Base-by-base conservation (phyloP, 2,888 invertebrate genomes). In the Ashinkailepas kermadecensis region DNA sequence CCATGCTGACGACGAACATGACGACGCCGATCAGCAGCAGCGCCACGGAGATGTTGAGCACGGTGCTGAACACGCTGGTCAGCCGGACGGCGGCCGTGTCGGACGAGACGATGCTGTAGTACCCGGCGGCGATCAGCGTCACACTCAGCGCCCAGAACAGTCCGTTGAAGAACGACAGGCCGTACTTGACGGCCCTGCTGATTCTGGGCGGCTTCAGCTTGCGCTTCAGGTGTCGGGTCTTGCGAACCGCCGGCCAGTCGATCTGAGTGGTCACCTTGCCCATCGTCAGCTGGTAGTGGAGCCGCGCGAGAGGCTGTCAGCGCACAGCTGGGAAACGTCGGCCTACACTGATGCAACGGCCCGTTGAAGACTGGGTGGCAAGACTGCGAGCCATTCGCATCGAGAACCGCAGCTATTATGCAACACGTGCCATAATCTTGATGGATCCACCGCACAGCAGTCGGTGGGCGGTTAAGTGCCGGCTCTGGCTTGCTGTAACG, bases 1-100 rank as follows among this genome's bases (percentile, higher is more conserved):
- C 86, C 85, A 88, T 88, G 79, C 87, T 87, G 23, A 88, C 86
- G 67, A 87, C 80, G 84, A 88, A 88, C 39, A 88, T 86, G 58
- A 87, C 84, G 78, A 85, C 83, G 15, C 88, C 88, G 79, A 87
- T 84, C 21, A 87, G 86, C 78, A 88, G 86, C 65, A 88, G 85
- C 39, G 87, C 85, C 21, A 88, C 86, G 13, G 88, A 87, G 58
- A 88, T 83, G 83, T 88, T 87, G 80, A 88, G 86, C 79, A 86
- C 81, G 39, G 87, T 85, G 84, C 88, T 87, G 84, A 88, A 88
- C 25, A 88, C 86, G 74, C 86, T 86, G 25, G 85, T 84, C 1
- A 86, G 81, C n/a, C 82, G 81, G 78, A 83, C 81, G 15, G 82
- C 81, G 65, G 82, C 84, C 25, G 83, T 83, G 13, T 83, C 84